Evolutionary conservation across 1,140 invertebrate genomes (phyloP).

Genomic region (Bombus balteatus): DNA sequence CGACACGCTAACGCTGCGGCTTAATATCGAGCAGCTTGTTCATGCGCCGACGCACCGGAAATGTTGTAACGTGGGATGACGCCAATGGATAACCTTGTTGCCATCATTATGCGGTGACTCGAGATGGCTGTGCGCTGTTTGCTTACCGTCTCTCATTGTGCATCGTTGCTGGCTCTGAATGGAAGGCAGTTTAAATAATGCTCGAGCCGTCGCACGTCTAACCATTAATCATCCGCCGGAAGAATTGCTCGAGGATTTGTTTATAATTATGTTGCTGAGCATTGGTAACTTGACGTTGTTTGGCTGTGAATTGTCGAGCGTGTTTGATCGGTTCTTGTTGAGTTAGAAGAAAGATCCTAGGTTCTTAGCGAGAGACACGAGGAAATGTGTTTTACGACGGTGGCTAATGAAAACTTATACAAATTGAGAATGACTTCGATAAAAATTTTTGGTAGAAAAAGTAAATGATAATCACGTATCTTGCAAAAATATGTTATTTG

Average conservation of each 20-base stretch:
- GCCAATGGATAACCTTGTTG: conserved; percentile 58
- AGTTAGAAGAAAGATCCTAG: neutral
- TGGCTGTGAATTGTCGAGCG: neutral
- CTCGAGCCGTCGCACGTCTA: neutral
- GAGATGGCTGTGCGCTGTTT: conserved; percentile 39
- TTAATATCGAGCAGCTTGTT: conserved; percentile 44
- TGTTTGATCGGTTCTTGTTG: neutral
- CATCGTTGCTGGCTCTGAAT: conserved; percentile 13
- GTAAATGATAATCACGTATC: no score
- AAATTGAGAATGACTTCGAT: no score
- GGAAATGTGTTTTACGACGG: no score
- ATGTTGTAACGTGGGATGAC: conserved; percentile 61
- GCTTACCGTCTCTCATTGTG: conserved; percentile 23
- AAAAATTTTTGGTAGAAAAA: no score
- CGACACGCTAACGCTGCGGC: neutral
- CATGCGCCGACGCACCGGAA: conserved; percentile 45
- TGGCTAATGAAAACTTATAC: no score
- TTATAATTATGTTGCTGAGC: conserved; percentile 20
- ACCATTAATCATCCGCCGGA: conserved; percentile 29
- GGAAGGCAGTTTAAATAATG: conserved; percentile 41
- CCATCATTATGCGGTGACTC: conserved; percentile 51
- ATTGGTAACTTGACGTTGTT: neutral
- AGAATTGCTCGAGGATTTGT: conserved; percentile 29
- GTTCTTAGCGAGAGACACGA: no score
- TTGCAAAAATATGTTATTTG: no score